Conservation (phyloP, 1,140 invertebrate genomes). For the Pararge aegeria region DNA sequence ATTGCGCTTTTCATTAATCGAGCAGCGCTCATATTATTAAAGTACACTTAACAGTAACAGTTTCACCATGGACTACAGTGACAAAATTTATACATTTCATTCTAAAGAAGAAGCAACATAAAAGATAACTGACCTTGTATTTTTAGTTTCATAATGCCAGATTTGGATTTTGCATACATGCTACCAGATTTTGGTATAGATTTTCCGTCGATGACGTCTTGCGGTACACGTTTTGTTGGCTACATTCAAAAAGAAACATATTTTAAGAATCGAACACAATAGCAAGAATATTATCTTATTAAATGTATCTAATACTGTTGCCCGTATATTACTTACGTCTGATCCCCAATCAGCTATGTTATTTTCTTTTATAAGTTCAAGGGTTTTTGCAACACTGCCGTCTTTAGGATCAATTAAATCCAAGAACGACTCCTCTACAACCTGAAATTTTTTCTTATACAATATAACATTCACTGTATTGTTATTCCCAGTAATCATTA, state of each 20-base stretch:
- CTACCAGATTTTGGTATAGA: conserved; percentile 83
- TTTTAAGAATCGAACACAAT: no score
- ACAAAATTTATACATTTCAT: no score
- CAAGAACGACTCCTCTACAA: conserved; percentile 86
- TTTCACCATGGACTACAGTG: no score
- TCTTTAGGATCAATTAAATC: conserved; percentile 83
- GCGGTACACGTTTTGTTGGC: conserved; percentile 80
- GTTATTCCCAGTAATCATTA: no score
- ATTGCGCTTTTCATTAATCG: no score
- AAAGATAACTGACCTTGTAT: conserved; percentile 83
- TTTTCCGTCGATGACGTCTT: conserved; percentile 79
- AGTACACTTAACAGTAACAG: no score
- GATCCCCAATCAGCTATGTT: conserved; percentile 91
- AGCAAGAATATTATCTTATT: no score
- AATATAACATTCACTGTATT: no score
- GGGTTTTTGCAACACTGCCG: conserved; percentile 77
- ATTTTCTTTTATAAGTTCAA: conserved; percentile 85
- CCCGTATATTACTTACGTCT: conserved; percentile 86
- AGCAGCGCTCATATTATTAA: no score
- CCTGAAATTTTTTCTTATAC: conserved; percentile 35
- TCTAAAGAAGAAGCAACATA: conserved; percentile 4
- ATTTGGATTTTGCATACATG: conserved; percentile 83
- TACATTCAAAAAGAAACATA: conserved; percentile 40
- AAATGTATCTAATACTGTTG: no score
- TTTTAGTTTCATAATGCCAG: conserved; percentile 86